Evolutionary conservation across 2,888 invertebrate species (phyloP), one percentile per base, ranked within the genome.

Genomic region (Cheilosia pagana): DNA sequence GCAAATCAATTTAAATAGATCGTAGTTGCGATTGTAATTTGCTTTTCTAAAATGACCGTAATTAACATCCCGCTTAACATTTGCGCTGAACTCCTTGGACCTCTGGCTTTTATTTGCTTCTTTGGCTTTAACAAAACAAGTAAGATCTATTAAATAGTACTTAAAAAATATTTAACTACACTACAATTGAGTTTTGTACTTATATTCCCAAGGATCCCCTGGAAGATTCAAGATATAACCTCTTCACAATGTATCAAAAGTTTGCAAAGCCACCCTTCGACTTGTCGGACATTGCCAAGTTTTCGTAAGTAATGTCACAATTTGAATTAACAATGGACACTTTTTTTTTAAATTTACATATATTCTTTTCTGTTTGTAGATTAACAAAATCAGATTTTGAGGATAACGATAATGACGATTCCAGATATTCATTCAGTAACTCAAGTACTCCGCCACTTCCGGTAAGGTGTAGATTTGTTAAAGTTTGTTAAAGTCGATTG

Each of bases 361-460:
- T 48, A 4, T 48, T 48, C 3, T 10, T 0, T 48, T 10, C 48
- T 35, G 0, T 57, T 50, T 77, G 60, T 23, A 91, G 91, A 0
- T 75, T 90, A 70, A 88, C 87, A 41, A 91, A 90, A 72, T 90
- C 92, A 0, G 92, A 92, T 55, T 92, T 90, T 65, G 92, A 92
- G 77, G 92, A 91, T 59, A 88, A 88, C 52, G 89, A 89, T 14
- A 88, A 88, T 45, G 89, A 89, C 28, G 96, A 96, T 90, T 96
- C 96, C 35, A 94, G 96, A 87, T 95, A 95, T 89, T 96, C 96
- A 0, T 96, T 95, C 89, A 96, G 96, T 89, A 96, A 95, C 89
- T 94, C 95, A 48, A 95, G 95, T 89, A 96, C 96, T 25, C 95
- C 96, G 23, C 95, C 95, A n/a, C 91, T 93, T 76, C 93, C 93